These are phyloP conservation scores for Pterobdella sp. DNA, from an alignment of 2,888 invertebrate species.

Conservation along the genomic window DNA sequence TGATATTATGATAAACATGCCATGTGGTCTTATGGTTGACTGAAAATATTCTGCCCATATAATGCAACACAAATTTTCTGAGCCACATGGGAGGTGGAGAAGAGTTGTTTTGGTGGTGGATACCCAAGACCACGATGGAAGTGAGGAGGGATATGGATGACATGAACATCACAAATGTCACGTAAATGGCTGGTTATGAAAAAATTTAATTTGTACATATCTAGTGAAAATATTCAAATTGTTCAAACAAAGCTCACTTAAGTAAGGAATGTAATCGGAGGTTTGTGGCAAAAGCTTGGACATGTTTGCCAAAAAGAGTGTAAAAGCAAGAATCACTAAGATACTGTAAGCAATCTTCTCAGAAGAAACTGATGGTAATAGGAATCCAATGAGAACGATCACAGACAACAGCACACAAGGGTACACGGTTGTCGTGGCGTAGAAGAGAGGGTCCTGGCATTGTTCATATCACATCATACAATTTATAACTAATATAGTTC, in stretches of 20 bases:
- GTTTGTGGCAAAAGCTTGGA: not conserved
- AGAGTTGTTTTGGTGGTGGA: conserved; percentile 13
- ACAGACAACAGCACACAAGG: conserved; percentile 19
- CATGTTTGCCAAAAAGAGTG: conserved; percentile 18
- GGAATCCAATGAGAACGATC: conserved; percentile 12
- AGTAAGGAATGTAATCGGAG: conserved; percentile 15
- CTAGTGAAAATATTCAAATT: not conserved
- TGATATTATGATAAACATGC: not conserved
- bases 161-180: conserved; percentile 15
- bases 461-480: too few species aligned
- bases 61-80: not conserved
- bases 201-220: too few species aligned
- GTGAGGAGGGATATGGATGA: conserved; percentile 9
- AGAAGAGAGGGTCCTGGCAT: not conserved
- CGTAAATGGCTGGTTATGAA: conserved; percentile 27
- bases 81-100: conserved; percentile 10
- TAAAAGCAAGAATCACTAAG: conserved; percentile 20
- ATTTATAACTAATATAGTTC: too few species aligned
- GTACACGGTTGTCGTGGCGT: conserved; percentile 11
- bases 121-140: conserved; percentile 19
- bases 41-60: not conserved
- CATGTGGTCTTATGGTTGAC: conserved; percentile 7
- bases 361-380: conserved; percentile 4
- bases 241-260: not conserved
- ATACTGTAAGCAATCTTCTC: conserved; percentile 12